phyloP scores from a whole-genome alignment of 2,113 vertebrate genomes.

The Rhinolophus sinicus region DNA sequence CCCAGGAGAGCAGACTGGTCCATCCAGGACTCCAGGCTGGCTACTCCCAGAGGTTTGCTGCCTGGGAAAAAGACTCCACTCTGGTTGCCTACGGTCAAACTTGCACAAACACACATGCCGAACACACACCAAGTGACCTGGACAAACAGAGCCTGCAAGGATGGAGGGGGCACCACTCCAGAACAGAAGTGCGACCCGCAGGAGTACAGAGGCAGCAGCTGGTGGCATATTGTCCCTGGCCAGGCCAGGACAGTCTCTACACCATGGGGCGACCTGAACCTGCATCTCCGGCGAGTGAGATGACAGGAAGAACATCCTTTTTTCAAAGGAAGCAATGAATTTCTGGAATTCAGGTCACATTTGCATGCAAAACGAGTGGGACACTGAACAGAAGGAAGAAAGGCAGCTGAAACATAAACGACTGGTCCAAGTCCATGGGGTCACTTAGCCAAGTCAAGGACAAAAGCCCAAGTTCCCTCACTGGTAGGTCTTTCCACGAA shows the following conservation, averaged over 20 bases:
- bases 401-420: background rate
- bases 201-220: background rate
- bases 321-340: background rate
- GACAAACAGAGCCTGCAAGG: no score
- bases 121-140: background rate
- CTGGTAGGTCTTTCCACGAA: background rate
- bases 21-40: background rate
- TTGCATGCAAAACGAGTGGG: background rate
- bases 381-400: background rate
- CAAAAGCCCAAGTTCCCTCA: background rate
- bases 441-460: background rate
- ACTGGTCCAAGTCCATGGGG: fast-evolving
- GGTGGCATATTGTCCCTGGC: fast-evolving
- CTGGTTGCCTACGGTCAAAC: background rate
- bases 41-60: background rate
- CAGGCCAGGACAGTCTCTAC: no score
- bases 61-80: background rate
- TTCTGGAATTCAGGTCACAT: background rate
- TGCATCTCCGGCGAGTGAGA: background rate
- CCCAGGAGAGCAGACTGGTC: background rate
- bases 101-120: background rate
- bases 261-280: background rate
- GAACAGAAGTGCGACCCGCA: fast-evolving
- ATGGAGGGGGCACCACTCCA: fast-evolving
- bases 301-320: background rate